phyloP scores from a whole-genome alignment of 2,113 vertebrate species.

The Cacatua alba region DNA sequence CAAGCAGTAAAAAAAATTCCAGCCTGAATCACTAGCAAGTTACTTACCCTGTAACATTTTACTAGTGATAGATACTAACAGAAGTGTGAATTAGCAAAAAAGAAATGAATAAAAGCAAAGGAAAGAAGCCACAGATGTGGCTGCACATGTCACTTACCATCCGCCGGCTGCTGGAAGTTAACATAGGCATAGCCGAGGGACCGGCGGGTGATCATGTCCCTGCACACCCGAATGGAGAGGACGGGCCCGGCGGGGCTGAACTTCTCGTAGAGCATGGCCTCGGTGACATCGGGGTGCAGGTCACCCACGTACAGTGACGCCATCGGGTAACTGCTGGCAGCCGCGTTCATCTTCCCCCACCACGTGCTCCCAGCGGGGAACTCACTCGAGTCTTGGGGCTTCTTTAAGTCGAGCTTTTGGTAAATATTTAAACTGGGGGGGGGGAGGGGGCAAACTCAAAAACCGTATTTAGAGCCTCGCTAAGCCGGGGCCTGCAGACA shows the following conservation, averaged over 20 bases:
- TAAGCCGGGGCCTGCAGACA: neutral
- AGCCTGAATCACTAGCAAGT: neutral
- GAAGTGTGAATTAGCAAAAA: fast-evolving
- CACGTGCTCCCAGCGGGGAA: conserved; percentile 11
- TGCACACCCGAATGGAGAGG: conserved; percentile 94
- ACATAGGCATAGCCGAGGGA: conserved; percentile 97
- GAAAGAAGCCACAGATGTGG: fast-evolving
- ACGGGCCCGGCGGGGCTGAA: conserved; percentile 97
- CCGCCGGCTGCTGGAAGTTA: conserved; percentile 96
- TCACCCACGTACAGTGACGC: conserved; percentile 97
- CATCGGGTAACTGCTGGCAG: conserved; percentile 90
- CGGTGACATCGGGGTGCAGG: conserved; percentile 96
- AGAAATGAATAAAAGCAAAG: fast-evolving
- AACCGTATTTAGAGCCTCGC: neutral
- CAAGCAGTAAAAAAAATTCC: fast-evolving
- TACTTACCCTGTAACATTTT: fast-evolving
- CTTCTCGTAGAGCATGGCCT: conserved; percentile 99
- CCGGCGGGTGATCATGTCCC: conserved; percentile 96
- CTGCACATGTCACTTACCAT: conserved; percentile 80
- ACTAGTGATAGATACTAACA: fast-evolving
- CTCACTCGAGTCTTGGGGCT: neutral
- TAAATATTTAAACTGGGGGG: neutral
- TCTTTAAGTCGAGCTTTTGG: neutral
- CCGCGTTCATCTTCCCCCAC: conserved; percentile 76
- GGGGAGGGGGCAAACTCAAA: neutral